Evolutionary conservation across 2,113 vertebrate genomes (phyloP).

Genomic region (Sylvilagus bachmani): DNA sequence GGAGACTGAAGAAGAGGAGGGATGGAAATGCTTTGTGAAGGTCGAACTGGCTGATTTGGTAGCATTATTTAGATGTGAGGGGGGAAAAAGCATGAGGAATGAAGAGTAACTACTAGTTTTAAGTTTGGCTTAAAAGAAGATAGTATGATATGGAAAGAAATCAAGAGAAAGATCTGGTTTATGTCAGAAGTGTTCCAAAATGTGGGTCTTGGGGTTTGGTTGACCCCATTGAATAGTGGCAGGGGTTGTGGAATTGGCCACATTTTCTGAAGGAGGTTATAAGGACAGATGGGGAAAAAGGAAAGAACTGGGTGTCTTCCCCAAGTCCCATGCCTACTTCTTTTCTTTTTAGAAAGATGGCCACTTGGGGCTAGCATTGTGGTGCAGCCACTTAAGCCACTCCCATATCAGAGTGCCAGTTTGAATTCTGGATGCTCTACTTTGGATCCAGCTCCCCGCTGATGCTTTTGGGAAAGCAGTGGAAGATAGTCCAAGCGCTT

Average conservation of each 20-base stretch:
- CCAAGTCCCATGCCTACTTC: not conserved
- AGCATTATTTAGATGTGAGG: not conserved
- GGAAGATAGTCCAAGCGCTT: too few relatives aligned
- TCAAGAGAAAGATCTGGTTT: not conserved
- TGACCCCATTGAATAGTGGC: not conserved
- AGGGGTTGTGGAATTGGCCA: not conserved
- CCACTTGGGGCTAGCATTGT: not conserved
- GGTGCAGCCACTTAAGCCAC: too few relatives aligned
- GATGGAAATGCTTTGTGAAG: not conserved
- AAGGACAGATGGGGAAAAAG: not conserved
- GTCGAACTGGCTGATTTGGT: not conserved
- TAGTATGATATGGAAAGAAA: conserved; percentile 19
- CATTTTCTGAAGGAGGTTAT: conserved; percentile 18
- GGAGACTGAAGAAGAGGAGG: not conserved
- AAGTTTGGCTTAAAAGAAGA: not conserved
- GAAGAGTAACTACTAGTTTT: conserved; percentile 8
- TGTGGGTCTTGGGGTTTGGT: not conserved
- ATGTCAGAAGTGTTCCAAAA: conserved; percentile 43
- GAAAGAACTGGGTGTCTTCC: not conserved
- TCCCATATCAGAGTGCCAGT: too few relatives aligned
- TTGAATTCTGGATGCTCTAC: too few relatives aligned
- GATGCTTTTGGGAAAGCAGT: too few relatives aligned
- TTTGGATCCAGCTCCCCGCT: too few relatives aligned
- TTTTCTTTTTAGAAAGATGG: conserved; percentile 4
- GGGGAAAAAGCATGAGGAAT: not conserved